Evolutionary conservation across 2,113 vertebrate species (phyloP).

Genomic region (Puffinus mauretanicus): DNA sequence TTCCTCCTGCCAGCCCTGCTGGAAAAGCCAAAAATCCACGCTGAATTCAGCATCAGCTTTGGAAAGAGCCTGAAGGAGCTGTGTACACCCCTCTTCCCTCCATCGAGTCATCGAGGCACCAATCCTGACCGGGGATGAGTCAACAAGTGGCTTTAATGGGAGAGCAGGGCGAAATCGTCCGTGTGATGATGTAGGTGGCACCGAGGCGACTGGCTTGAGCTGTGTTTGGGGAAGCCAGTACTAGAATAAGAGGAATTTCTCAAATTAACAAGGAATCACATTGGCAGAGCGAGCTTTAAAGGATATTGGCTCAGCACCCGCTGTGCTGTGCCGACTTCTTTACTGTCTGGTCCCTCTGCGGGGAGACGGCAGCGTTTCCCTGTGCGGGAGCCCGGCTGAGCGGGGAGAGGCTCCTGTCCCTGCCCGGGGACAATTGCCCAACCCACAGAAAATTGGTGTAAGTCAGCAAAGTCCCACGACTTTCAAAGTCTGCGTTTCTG

Average conservation of each 20-base stretch:
- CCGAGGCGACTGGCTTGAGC: not conserved
- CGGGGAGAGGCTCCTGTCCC: not conserved
- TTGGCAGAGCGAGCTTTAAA: not conserved
- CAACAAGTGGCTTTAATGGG: not conserved
- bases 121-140: not conserved
- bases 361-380: not conserved
- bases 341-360: rapidly evolving
- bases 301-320: not conserved
- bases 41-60: not conserved
- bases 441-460: not conserved
- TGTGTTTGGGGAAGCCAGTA: not conserved
- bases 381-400: not conserved
- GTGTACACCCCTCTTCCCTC: rapidly evolving
- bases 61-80: not conserved
- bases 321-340: not conserved
- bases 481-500: not conserved
- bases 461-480: not conserved
- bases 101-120: rapidly evolving
- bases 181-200: rapidly evolving
- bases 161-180: not conserved
- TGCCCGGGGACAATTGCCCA: not conserved
- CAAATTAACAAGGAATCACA: not conserved
- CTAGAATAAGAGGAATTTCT: not conserved
- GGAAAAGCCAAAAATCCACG: not conserved
- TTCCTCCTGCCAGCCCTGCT: not conserved